phyloP scores from a whole-genome alignment of 2,113 vertebrate species.

The Corynorhinus townsendii region DNA sequence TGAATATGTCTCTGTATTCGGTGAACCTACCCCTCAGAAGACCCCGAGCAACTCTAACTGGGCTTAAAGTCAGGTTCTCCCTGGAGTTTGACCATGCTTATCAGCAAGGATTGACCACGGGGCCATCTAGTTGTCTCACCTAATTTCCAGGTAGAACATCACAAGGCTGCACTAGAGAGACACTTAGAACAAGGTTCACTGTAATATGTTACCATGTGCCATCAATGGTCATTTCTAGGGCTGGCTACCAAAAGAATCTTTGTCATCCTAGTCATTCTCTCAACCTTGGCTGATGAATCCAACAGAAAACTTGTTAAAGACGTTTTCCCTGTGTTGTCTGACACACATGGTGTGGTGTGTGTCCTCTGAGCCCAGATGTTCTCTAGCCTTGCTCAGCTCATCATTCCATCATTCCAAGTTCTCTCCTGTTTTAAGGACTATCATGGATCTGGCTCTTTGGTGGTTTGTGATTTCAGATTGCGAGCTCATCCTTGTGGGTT shows the following conservation, averaged over 20 bases:
- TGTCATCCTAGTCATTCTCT: not conserved
- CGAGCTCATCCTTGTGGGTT: not conserved
- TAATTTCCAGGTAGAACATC: not conserved
- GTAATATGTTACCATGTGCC: not conserved
- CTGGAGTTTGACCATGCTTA: not conserved
- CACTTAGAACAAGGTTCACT: not conserved
- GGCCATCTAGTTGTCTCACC: not conserved
- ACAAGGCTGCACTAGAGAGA: not conserved
- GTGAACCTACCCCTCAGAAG: not conserved
- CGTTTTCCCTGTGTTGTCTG: rapidly evolving
- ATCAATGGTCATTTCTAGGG: rapidly evolving
- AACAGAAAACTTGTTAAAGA: not conserved
- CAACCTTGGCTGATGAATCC: rapidly evolving
- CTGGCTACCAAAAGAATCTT: not conserved
- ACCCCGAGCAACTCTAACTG: not conserved
- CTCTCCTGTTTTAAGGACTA: not conserved
- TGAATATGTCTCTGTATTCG: too few species aligned
- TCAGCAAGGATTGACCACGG: rapidly evolving
- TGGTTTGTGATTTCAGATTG: not conserved
- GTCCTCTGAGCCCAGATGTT: rapidly evolving
- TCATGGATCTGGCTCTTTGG: not conserved
- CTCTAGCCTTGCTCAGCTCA: rapidly evolving
- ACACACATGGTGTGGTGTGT: rapidly evolving
- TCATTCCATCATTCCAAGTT: rapidly evolving
- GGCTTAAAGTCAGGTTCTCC: not conserved